Evolutionary conservation across 2,113 vertebrate genomes (phyloP).

Genomic region (Notiomystis cincta): DNA sequence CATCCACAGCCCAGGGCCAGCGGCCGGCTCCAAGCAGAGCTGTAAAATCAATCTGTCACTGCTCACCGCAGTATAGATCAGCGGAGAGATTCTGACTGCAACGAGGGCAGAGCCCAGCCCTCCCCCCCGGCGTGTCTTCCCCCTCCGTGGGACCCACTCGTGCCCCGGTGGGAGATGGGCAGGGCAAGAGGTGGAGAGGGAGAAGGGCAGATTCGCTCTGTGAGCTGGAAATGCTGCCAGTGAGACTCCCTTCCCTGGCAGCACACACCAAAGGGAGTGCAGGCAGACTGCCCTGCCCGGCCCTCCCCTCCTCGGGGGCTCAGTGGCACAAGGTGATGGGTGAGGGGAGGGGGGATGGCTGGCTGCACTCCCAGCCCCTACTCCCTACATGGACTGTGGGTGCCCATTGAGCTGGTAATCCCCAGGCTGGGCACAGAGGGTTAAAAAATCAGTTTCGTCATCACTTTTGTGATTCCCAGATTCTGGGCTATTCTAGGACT

Average conservation of each 20-base stretch:
- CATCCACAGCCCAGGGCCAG: conserved; percentile 70
- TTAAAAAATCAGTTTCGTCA: neutral
- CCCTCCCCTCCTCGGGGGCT: neutral
- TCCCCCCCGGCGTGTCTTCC: neutral
- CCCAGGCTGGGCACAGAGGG: neutral
- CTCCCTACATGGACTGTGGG: neutral
- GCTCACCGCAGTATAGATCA: conserved; percentile 68
- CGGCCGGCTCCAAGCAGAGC: conserved; percentile 61
- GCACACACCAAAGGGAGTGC: neutral
- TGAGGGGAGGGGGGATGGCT: neutral
- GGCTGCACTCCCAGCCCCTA: neutral
- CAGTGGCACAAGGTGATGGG: neutral
- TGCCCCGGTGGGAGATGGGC: neutral
- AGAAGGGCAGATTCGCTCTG: neutral
- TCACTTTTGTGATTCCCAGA: neutral
- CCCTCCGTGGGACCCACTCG: neutral
- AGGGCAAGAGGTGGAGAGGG: neutral
- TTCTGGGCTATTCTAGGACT: neutral
- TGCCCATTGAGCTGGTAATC: no score
- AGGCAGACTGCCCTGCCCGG: neutral
- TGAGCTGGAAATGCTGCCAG: neutral
- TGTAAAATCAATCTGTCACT: conserved; percentile 73
- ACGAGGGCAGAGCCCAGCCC: conserved; percentile 18
- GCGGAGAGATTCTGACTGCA: conserved; percentile 55
- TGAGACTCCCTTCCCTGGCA: neutral